Evolutionary conservation across 2,113 vertebrate species (phyloP), one percentile per base, ranked within the genome.

Genomic region (Heterocephalus glaber): DNA sequence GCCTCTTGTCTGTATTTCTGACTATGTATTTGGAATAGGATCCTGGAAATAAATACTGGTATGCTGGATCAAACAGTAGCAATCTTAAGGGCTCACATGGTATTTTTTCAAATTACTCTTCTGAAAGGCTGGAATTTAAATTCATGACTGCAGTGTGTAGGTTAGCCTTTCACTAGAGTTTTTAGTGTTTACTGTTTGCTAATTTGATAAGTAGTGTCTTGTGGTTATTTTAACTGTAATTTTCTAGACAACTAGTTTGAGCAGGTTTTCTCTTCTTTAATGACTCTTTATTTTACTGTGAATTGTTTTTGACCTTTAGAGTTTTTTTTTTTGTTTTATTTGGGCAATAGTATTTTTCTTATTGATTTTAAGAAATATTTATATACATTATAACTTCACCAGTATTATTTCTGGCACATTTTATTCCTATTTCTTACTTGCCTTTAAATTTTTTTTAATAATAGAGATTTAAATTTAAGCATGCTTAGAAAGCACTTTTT

Each of bases 401-500:
- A 72, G 52, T 83, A 30, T 41, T 87, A 30, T 44, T 95, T 91
- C 17, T 89, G 11, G 44, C 7, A 30, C 28, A 70, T 66, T 93
- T 94, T 90, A n/a, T 94, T 85, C 19, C 81, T 65, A 13, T 74
- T 91, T 88, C 35, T 94, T 89, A 72, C 2, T 86, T 95, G 49
- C 30, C 26, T 58, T 86, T 66, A 41, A 63, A 26, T 81, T 89
- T 86, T 44, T 35, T 63, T 94, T 84, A 26, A 19, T 35, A 47
- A 5, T 77, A 54, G 52, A 89, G 28, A 54, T 60, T 92, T 82
- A 90, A 65, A 20, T 93, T 61, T 86, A 91, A 74, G 16, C 65
- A 10, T 86, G 7, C 56, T 63, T 92, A 38, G 35, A 76, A 89
- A 87, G 10, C 76, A 28, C 26, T 10, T 88, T 82, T 5, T 84